phyloP scores from a whole-genome alignment of 1,140 invertebrate species.

The Cylas formicarius region DNA sequence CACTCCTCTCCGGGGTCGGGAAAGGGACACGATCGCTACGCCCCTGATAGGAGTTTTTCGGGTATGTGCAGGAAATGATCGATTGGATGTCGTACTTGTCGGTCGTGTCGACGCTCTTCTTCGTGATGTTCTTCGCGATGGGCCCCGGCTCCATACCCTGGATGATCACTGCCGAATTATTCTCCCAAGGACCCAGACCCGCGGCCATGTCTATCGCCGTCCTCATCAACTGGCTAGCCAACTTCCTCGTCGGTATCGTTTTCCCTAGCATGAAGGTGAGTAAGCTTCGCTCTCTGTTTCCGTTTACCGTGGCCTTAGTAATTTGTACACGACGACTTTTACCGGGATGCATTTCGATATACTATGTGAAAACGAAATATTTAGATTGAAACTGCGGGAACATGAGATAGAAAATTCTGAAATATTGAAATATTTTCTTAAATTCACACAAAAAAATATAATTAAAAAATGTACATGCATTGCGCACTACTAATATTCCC shows the following conservation, averaged over 20 bases:
- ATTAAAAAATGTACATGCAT: too few relatives aligned
- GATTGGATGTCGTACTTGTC: conserved; percentile 96
- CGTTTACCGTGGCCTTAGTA: too few relatives aligned
- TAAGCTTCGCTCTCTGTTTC: too few relatives aligned
- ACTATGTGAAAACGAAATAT: too few relatives aligned
- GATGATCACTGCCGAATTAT: conserved; percentile 98
- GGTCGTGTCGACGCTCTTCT: conserved; percentile 86
- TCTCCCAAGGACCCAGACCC: conserved; percentile 92
- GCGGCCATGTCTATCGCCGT: conserved; percentile 98
- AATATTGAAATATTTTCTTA: too few relatives aligned
- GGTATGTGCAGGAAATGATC: conserved; percentile 94
- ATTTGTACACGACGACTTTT: too few relatives aligned
- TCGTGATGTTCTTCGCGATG: conserved; percentile 95
- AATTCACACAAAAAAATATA: too few relatives aligned
- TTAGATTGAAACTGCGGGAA: too few relatives aligned
- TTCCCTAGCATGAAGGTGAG: conserved; percentile 88
- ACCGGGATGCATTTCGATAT: too few relatives aligned
- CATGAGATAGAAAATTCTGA: too few relatives aligned
- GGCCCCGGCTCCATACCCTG: conserved; percentile 96
- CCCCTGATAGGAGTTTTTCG: conserved; percentile 84
- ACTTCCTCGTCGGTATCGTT: conserved; percentile 92
- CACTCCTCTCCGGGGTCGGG: conserved; percentile 50
- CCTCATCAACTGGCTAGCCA: conserved; percentile 96
- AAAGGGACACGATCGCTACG: conserved; percentile 54
- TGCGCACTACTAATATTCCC: too few relatives aligned